phyloP scores from a whole-genome alignment of 2,888 invertebrate genomes.

The Epirrhoe tristata region DNA sequence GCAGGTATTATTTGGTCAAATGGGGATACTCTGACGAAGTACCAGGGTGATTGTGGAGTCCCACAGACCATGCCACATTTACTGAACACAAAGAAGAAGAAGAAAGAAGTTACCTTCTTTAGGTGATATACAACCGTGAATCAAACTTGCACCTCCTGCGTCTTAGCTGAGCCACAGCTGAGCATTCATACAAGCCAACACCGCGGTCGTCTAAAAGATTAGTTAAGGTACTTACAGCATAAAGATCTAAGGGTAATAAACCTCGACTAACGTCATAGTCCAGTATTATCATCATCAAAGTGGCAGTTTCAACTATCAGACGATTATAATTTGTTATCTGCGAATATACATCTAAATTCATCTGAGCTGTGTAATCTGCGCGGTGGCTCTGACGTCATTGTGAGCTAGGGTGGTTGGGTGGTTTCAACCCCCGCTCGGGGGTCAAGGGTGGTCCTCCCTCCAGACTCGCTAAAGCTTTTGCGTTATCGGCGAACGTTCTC shows the following conservation, averaged over 20 bases:
- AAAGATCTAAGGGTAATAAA: neutral
- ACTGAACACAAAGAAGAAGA: too few species aligned
- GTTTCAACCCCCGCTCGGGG: constrained; percentile 24
- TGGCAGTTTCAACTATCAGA: constrained; percentile 28
- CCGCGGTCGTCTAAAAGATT: neutral
- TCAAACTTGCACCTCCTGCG: neutral
- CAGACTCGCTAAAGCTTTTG: constrained; percentile 44
- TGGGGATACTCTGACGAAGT: too few species aligned
- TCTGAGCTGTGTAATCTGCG: constrained; percentile 48
- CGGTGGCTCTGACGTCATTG: constrained; percentile 57
- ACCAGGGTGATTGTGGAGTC: too few species aligned
- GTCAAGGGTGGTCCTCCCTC: constrained; percentile 29
- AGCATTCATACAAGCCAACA: neutral
- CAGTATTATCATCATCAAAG: constrained; percentile 22
- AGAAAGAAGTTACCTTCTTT: too few species aligned
- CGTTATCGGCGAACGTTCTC: constrained; percentile 47
- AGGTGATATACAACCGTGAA: too few species aligned
- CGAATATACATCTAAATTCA: constrained; percentile 46
- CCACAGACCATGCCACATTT: too few species aligned
- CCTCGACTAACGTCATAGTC: constrained; percentile 2
- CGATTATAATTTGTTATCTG: constrained; percentile 36
- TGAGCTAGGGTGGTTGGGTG: constrained; percentile 44
- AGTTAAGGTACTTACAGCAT: neutral
- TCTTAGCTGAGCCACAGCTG: neutral
- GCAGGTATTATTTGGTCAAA: too few species aligned